Evolutionary conservation across 2,113 vertebrate genomes (phyloP), one percentile per base, ranked within the genome.

Genomic region (Mormyrus iriodes): DNA sequence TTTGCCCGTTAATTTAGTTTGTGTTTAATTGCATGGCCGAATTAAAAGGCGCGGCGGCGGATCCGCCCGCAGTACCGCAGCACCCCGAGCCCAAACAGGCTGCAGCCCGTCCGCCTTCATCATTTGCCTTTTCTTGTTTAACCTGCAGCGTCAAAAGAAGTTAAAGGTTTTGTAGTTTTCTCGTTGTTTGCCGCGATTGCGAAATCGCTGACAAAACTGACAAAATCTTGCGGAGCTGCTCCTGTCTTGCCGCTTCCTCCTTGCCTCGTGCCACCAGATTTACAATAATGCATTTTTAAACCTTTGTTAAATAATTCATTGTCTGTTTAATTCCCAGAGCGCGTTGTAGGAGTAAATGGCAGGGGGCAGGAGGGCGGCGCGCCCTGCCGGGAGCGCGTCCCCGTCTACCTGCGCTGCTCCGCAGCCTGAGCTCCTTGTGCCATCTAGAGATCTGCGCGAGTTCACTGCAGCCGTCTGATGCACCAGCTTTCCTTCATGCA

Each of bases 401-500:
- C 2, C 52, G 27, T 86, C 24, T 82, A 61, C 52, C 55, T 79
- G 65, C 69, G 7, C 12, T 42, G 35, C 31, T 39, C 24, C 21
- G 73, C 83, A 65, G 79, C 10, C 84, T 88, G 88, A 15, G 85
- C 44, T 88, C 86, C 89, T 89, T 92, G 88, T 92, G 92, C 90
- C 91, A 92, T 92, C 92, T 92, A 92, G 86, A 92, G 88, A 92
- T 91, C 76, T 90, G 85, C 55, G 48, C 44, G 53, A 61, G 91
- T 83, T 76, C 88, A 76, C 39, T 84, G 86, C 88, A 88, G 86
- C 86, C 65, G 90, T 49, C 88, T 88, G 49, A 55, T 88, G 31
- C 39, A 52, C 8, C 19, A 53, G 58, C 49, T 53, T 35, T 79
- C 15, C 31, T 10, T 39, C 49, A 24, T 17, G 55, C 42, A 48